A percentile compares a stretch with the other conserved stretches of the same genome.
phyloP scores from a whole-genome alignment of 1,140 invertebrate genomes.

The Holotrichia oblita region DNA sequence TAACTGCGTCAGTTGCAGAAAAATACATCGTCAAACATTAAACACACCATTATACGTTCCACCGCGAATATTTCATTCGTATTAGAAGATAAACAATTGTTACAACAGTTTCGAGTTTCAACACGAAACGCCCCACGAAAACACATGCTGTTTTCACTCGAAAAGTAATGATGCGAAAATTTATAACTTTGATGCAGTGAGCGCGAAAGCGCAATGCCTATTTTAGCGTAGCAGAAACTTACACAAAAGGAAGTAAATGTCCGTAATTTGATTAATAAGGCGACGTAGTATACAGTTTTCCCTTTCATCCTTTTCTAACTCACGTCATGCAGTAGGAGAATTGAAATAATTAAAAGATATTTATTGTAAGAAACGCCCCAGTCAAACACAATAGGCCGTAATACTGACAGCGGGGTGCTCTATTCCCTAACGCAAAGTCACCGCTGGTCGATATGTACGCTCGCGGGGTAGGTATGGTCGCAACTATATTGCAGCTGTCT shows the following conservation, averaged over 20 bases:
- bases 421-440: conserved; percentile 36
- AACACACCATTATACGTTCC: conserved; percentile 5
- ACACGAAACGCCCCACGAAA: neutral
- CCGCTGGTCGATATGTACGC: conserved; percentile 8
- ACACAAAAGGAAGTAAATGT: conserved; percentile 10
- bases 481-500: conserved; percentile 38
- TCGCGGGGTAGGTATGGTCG: neutral
- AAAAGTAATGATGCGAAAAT: conserved; percentile 35
- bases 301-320: neutral
- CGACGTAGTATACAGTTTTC: conserved; percentile 5
- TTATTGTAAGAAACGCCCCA: conserved; percentile 40
- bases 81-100: conserved; percentile 25
- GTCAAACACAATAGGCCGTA: conserved; percentile 40
- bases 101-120: neutral
- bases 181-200: conserved; percentile 23
- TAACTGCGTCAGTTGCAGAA: conserved; percentile 10
- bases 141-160: conserved; percentile 26
- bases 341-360: conserved; percentile 41
- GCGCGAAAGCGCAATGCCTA: conserved; percentile 23
- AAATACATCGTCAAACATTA: conserved; percentile 18
- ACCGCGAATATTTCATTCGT: neutral
- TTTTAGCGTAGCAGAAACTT: neutral
- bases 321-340: conserved; percentile 7
- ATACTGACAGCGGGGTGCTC: conserved; percentile 40
- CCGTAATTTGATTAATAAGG: conserved; percentile 37